Evolutionary conservation across 2,113 vertebrate genomes (phyloP), one percentile per base, ranked within the genome.

Genomic region (Gasterosteus aculeatus): DNA sequence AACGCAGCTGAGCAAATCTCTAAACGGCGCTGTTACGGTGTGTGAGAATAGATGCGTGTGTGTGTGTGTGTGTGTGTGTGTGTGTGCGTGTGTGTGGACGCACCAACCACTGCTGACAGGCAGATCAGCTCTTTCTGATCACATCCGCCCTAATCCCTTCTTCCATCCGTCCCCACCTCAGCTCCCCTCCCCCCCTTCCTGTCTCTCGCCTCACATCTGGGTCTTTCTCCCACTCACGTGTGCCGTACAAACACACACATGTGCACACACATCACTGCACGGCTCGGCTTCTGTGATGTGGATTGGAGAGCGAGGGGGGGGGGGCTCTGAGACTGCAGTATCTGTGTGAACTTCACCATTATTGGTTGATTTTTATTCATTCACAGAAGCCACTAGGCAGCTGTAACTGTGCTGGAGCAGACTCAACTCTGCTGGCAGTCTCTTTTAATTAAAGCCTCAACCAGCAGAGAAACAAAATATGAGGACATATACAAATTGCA

Each of bases 211-310:
- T 87, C 87, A 93, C 92, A 93, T 93, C 88, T 92, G 88, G 90
- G 86, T 85, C 89, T 89, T 68, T 85, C 75, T 90, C 77, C n/a
- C 31, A 5, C 91, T 92, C 93, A 92, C 92, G 90, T 94, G 93
- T 87, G 65, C 77, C 59, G 59, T 64, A 75, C 82, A 69, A 75
- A 75, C 70, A 57, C 69, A 68, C 74, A 69, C 59, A 75, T 69
- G 66, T 67, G 53, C 67, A 66, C 58, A 61, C 77, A 75, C 72
- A 46, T 58, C 75, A 78, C 82, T 65, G 72, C 71, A 71, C 68
- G 11, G 47, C 57, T 75, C 77, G 62, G 84, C 74, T 78, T 77
- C n/a, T 66, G 72, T 77, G 85, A 78, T 79, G 75, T 49, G 72
- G 64, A 87, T 69, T 69, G 59, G 62, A 26, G 57, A 35, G 46